A percentile compares a stretch with the other conserved stretches of the same genome.
phyloP scores from a whole-genome alignment of 2,888 invertebrate genomes.

The Operophtera brumata region DNA sequence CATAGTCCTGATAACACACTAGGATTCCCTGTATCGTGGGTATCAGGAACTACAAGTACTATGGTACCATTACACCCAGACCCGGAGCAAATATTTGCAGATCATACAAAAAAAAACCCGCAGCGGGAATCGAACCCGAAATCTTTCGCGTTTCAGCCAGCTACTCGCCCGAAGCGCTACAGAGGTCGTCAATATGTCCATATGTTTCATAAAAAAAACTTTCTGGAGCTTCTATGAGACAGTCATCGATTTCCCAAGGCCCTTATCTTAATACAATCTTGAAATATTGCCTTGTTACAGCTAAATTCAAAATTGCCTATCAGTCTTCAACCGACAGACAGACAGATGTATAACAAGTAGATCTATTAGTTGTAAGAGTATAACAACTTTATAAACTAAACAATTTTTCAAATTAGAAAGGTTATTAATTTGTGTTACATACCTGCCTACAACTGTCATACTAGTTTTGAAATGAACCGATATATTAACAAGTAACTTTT shows the following conservation, averaged over 20 bases:
- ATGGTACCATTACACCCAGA: too few relatives aligned
- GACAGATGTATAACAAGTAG: conserved; percentile 27
- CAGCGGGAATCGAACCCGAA: too few relatives aligned
- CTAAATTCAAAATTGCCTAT: conserved; percentile 1
- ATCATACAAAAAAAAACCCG: too few relatives aligned
- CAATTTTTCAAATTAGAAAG: conserved; percentile 28
- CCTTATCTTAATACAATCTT: conserved; percentile 3
- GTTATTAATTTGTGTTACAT: conserved; percentile 24
- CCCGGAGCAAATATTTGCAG: too few relatives aligned
- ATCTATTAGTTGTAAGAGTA: conserved; percentile 19
- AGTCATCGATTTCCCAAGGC: not conserved
- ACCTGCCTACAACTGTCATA: conserved; percentile 12
- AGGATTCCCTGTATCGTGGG: too few relatives aligned
- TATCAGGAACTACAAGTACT: too few relatives aligned
- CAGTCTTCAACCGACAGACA: conserved; percentile 8
- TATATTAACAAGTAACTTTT: too few relatives aligned
- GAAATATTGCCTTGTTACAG: not conserved
- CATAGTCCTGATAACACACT: too few relatives aligned
- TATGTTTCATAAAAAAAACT: not conserved
- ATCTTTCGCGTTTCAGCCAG: too few relatives aligned
- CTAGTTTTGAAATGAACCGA: not conserved
- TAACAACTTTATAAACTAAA: conserved; percentile 26
- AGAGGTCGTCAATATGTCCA: too few relatives aligned
- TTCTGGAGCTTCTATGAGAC: conserved; percentile 1
- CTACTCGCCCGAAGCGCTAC: too few relatives aligned